Percentiles rank a stretch among this genome's conserved stretches.
Conservation (phyloP, 2,888 invertebrate genomes). For the Tribolium freemani region DNA sequence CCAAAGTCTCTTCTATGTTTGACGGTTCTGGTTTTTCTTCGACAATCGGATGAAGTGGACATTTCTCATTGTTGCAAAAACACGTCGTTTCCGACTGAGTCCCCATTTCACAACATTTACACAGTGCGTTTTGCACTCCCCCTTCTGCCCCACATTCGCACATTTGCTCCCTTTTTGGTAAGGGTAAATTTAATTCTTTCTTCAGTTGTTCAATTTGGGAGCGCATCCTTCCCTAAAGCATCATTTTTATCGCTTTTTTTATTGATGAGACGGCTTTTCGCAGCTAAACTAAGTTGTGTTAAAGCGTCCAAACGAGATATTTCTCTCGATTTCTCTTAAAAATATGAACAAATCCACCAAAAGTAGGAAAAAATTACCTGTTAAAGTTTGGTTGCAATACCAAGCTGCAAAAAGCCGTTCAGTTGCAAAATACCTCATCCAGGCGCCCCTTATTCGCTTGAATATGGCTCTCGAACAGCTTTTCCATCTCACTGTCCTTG, state of each 20-base stretch:
- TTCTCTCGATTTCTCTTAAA: not conserved
- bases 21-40: not conserved
- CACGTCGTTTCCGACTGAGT: not conserved
- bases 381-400: too few relatives aligned
- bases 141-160: not conserved
- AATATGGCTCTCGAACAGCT: conserved; percentile 70
- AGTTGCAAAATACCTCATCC: conserved; percentile 64
- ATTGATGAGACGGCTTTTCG: too few relatives aligned
- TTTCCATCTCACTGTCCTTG: conserved; percentile 69
- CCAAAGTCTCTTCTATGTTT: not conserved
- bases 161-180: not conserved
- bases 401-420: too few relatives aligned
- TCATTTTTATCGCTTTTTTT: too few relatives aligned
- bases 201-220: conserved; percentile 15
- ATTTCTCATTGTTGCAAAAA: not conserved
- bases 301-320: too few relatives aligned
- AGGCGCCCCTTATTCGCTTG: conserved; percentile 68
- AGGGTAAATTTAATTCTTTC: conserved; percentile 1
- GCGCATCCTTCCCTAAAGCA: conserved; percentile 49
- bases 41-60: not conserved
- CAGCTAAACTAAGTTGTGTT: too few relatives aligned
- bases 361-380: too few relatives aligned
- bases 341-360: not conserved
- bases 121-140: not conserved
- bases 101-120: not conserved